These are phyloP conservation scores for Drosophila borborema DNA, from an alignment of 2,888 invertebrate genomes.

Conservation along the genomic window DNA sequence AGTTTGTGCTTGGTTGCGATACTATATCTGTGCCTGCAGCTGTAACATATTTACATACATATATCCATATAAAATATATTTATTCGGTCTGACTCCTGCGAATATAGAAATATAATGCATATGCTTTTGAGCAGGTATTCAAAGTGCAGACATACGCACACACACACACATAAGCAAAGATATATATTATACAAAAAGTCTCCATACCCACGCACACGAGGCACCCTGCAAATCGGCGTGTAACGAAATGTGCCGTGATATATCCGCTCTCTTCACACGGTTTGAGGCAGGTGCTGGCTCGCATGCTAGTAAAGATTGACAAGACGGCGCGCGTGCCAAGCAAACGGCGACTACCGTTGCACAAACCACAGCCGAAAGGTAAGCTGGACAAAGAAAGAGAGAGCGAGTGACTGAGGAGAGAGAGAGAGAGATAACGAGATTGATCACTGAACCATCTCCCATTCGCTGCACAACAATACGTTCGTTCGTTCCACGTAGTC, in stretches of 20 bases:
- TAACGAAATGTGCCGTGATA: neutral
- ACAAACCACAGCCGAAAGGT: constrained; percentile 37
- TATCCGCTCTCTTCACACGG: constrained; percentile 8
- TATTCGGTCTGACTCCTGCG: too few relatives aligned
- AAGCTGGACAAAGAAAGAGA: neutral
- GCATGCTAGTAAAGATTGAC: constrained; percentile 3
- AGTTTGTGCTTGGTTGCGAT: too few relatives aligned
- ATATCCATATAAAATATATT: neutral
- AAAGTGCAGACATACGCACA: too few relatives aligned
- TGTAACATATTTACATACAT: neutral
- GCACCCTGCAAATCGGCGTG: neutral
- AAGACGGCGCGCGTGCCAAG: constrained; percentile 73
- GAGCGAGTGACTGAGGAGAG: neutral
- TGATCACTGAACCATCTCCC: constrained; percentile 61
- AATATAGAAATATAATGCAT: too few relatives aligned
- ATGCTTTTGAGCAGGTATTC: too few relatives aligned
- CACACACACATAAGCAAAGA: too few relatives aligned
- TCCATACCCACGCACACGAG: neutral
- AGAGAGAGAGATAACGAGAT: neutral
- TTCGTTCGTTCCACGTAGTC: constrained; percentile 7
- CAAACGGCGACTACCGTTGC: constrained; percentile 60
- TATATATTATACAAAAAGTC: too few relatives aligned
- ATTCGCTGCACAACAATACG: constrained; percentile 10
- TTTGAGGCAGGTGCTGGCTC: constrained; percentile 41
- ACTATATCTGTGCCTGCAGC: too few relatives aligned